Evolutionary conservation across 2,113 vertebrate genomes (phyloP).

Genomic region (Motacilla alba): DNA sequence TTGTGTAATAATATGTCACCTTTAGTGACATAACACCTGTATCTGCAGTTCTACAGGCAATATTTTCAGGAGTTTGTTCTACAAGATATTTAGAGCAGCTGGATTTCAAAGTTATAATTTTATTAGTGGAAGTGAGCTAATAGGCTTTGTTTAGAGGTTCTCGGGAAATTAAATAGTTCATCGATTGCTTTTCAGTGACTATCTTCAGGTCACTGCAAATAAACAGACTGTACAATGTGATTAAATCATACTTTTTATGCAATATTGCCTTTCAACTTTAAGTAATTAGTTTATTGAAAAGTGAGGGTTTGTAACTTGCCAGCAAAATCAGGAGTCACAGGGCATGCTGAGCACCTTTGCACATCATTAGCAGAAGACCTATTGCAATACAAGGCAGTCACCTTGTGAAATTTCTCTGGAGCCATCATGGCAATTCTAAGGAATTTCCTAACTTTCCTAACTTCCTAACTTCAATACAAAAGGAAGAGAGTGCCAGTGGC

Average conservation of each 20-base stretch:
- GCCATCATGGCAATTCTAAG: background rate
- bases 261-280: background rate
- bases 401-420: background rate
- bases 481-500: background rate
- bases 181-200: accelerated
- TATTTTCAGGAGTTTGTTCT: background rate
- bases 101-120: background rate
- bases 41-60: background rate
- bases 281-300: background rate
- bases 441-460: background rate
- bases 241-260: background rate
- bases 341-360: background rate
- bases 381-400: background rate
- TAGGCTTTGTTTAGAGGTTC: background rate
- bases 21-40: background rate
- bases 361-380: background rate
- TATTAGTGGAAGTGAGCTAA: background rate
- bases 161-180: background rate
- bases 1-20: background rate
- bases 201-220: background rate
- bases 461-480: background rate
- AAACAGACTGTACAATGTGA: background rate
- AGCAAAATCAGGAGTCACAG: background rate
- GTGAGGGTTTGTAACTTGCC: background rate
- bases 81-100: background rate